A percentile compares a stretch with the other conserved stretches of the same genome.
phyloP scores from a whole-genome alignment of 1,140 invertebrate species.

The Oryctes rhinoceros region DNA sequence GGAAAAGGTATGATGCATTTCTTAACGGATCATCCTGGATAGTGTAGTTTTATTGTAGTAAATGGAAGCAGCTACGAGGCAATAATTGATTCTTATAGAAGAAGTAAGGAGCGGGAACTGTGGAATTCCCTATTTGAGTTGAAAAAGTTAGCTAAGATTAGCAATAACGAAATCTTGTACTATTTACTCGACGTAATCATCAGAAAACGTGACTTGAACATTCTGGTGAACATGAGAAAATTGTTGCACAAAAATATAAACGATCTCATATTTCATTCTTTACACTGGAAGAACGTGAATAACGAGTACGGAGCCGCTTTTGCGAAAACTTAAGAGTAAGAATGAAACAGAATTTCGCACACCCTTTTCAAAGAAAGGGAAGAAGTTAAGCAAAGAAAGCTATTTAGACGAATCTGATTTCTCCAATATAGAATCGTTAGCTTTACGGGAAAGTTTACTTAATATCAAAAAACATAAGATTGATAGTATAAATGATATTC shows the following conservation, averaged over 20 bases:
- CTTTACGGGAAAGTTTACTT: neutral
- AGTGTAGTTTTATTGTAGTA: neutral
- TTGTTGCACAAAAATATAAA: neutral
- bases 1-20: neutral
- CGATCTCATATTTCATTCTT: neutral
- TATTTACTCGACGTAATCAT: neutral
- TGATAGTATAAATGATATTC: neutral
- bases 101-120: neutral
- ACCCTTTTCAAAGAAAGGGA: no score
- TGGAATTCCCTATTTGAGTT: neutral
- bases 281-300: neutral
- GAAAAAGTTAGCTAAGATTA: neutral
- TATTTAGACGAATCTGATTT: no score
- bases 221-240: neutral
- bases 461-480: neutral
- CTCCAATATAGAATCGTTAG: no score
- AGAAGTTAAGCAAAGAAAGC: no score
- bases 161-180: neutral
- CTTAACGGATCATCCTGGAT: neutral
- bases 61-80: neutral
- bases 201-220: neutral
- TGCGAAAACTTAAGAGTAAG: neutral
- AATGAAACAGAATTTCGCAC: no score
- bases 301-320: neutral
- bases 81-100: neutral